Percentiles rank a stretch among this genome's conserved stretches.
These are phyloP conservation scores for Orthochromis malagaraziensis DNA, from an alignment of 2,113 vertebrate genomes.

Conservation along the genomic window DNA sequence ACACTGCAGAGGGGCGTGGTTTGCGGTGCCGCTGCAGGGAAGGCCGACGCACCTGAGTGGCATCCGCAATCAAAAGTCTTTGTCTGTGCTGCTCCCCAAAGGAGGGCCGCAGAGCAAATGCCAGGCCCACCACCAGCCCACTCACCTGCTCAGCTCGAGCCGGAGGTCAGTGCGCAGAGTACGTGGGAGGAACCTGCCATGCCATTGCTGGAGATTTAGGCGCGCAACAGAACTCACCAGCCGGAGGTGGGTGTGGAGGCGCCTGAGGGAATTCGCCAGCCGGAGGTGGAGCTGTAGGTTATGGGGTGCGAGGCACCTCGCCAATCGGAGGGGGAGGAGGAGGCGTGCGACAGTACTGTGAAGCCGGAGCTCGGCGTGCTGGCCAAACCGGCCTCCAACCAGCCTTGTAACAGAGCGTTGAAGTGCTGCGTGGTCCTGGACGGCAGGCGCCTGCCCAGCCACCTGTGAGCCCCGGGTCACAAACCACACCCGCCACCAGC, in stretches of 20 bases:
- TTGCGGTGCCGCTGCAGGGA: background rate
- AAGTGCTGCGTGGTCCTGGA: background rate
- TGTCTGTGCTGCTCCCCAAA: background rate
- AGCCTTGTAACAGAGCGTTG: background rate
- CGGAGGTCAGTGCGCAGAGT: background rate
- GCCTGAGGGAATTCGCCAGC: background rate
- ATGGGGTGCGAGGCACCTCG: background rate
- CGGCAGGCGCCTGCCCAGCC: background rate
- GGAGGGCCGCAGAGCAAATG: background rate
- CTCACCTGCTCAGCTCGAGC: background rate
- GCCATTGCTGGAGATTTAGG: background rate
- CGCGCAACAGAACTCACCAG: background rate
- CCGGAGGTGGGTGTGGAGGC: background rate
- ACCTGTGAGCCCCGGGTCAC: background rate
- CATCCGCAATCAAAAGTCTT: background rate
- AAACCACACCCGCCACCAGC: background rate
- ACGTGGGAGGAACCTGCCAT: background rate
- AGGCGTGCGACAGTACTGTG: background rate
- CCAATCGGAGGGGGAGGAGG: background rate
- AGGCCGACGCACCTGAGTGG: rapidly evolving
- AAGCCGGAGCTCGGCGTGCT: background rate
- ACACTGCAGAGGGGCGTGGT: background rate
- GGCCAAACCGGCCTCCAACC: background rate
- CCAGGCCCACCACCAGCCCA: background rate
- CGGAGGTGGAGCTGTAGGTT: background rate